Evolutionary conservation across 2,113 vertebrate species (phyloP), one percentile per base, ranked within the genome.

Genomic region (Sinocyclocheilus anshuiensis): DNA sequence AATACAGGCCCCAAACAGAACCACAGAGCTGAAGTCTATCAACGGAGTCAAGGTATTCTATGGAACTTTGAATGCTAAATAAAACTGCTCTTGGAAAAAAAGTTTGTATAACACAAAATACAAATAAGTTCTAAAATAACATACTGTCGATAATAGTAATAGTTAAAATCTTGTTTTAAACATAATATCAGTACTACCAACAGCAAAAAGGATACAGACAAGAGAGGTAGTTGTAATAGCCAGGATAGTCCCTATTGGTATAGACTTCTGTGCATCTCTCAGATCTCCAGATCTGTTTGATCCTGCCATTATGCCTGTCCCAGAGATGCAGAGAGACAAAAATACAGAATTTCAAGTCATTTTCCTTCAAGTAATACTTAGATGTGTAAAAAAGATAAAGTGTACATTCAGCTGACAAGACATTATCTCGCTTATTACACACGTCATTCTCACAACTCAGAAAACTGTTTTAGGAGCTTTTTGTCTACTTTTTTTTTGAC

Each of bases 221-320:
- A 99, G 91, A 2, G 98, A 97, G 0, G 98, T 99, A 7, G 98
- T 99, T 48, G 96, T 92, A 63, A 99, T 99, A 42, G 98, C 98
- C 89, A 99, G 93, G 87, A 99, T 99, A 16, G 98, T 99, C 88
- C 98, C 98, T 89, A 99, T 95, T 0, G 98, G 98, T 77, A 99
- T 99, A 69, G 98, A 99, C 87, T 97, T 99, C 90, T 99, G 98
- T 65, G 98, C 98, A 86, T 99, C 98, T 29, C 95, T 95, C 86
- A 99, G 97, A 90, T 99, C 98, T 78, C 98, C 98, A 4, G 98
- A 99, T 88, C 98, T 95, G 91, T 99, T 99, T 50, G 98, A 99
- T 57, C 98, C 98, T 87, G 98, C 98, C 98, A 99, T 99, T 90
- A 99, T 99, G 48, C 98, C 98, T 99, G 83, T 71, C 74, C 39